Base-by-base conservation (phyloP, 2,888 invertebrate species). In the Aricia artaxerxes region DNA sequence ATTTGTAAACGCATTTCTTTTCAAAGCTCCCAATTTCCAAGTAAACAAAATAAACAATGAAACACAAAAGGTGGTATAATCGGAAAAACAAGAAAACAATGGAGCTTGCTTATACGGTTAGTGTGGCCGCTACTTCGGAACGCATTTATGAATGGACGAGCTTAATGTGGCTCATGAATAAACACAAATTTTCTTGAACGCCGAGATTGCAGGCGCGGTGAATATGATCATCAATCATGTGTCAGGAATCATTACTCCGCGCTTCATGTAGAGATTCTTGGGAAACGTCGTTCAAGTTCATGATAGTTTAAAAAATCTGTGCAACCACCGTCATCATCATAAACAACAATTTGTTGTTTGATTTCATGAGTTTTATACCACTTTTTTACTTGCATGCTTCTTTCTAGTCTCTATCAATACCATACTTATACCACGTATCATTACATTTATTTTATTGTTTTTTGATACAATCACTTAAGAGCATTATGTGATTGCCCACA, bases 1-100 rank as follows among this genome's bases (percentile, higher is more conserved):
- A 82, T 78, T 82, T 83, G 77, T 77, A 79, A 82, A 80, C 76
- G 73, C 76, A 53, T 53, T 57, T 76, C 76, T 76, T 76, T 57
- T 76, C 31, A 2, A 35, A 76, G 24, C 16, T 53, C 13, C 53
- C 31, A 76, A 57, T 31, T 76, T 53, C 76, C 31, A 57, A 76
- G 49, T 31, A 53, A 76, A 35, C 57, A 4, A 57, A 57, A 16
- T 57, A 76, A 53, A 76, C 57, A 69, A 69, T 69, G 35, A 2
- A 53, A 76, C 31, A 76, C 76, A 76, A 76, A 57, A 76, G 16
- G 53, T 49, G 16, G 44, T 73, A 24, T 38, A 69, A 69, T 35
- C 31, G 35, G 69, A 38, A 69, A 64, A 76, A 76, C 76, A 76
- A 53, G 53, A 35, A 31, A 75, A 44, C 31, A 57, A 76, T 35